These are phyloP conservation scores for Falco columbarius DNA, from an alignment of 2,797 vertebrate genomes.

Conservation along the genomic window DNA sequence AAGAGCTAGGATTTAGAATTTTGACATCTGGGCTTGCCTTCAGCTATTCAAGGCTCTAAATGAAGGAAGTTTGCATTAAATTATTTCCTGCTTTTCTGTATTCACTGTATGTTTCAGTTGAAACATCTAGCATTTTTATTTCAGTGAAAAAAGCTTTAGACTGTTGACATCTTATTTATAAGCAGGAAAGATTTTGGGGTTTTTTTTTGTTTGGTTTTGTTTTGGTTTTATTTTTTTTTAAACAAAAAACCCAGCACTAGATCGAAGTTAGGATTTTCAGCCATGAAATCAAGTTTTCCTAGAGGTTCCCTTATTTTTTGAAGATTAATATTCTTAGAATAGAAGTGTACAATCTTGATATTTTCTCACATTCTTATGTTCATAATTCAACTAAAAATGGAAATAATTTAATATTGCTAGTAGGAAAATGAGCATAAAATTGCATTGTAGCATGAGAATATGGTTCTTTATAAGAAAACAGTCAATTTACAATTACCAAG, in stretches of 20 bases:
- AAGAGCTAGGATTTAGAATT: not conserved
- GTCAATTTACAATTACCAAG: constrained; percentile 18
- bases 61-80: not conserved
- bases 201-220: not conserved
- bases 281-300: not conserved
- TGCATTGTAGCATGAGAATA: not conserved
- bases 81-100: not conserved
- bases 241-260: not conserved
- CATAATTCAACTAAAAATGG: not conserved
- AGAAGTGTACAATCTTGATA: not conserved
- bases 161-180: not conserved
- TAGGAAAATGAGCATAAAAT: not conserved
- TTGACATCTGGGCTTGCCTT: not conserved
- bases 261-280: not conserved
- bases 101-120: not conserved
- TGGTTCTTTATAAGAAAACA: constrained; percentile 8
- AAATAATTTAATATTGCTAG: not conserved
- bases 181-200: fast-evolving
- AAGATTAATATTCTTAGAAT: not conserved
- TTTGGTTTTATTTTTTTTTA: not conserved
- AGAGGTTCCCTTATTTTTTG: not conserved
- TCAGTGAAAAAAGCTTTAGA: not conserved
- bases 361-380: not conserved
- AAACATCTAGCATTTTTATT: not conserved
- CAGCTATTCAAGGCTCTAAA: not conserved